Evolutionary conservation across 2,113 vertebrate species (phyloP).

Genomic region (Argyrosomus japonicus): DNA sequence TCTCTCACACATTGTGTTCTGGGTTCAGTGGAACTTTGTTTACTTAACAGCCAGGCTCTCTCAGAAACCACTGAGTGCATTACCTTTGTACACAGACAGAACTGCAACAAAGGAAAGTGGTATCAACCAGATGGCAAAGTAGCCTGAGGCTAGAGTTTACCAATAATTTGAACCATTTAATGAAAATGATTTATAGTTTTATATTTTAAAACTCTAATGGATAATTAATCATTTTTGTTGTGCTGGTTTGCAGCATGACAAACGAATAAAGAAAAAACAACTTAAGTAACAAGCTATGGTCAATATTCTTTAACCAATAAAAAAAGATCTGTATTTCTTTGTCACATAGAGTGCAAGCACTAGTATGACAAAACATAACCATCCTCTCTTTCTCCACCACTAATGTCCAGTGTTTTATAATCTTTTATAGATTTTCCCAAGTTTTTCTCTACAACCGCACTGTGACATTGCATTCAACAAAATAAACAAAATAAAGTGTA

Average conservation of each 20-base stretch:
- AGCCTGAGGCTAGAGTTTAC: not conserved
- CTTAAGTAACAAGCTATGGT: not conserved
- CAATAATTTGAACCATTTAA: not conserved
- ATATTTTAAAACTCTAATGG: not conserved
- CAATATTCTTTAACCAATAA: too few species aligned
- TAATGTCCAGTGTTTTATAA: too few species aligned
- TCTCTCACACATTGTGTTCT: slow-evolving; percentile 5
- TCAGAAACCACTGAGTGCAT: slow-evolving; percentile 32
- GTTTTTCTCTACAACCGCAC: not conserved
- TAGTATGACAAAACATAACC: too few species aligned
- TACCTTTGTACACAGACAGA: slow-evolving; percentile 32
- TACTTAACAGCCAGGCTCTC: slow-evolving; percentile 39
- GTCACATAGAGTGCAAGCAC: too few species aligned
- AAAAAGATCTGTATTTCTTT: too few species aligned
- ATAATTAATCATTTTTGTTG: not conserved
- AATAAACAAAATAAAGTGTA: too few species aligned
- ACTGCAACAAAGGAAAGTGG: slow-evolving; percentile 35
- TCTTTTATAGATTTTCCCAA: not conserved
- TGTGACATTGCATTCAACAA: not conserved
- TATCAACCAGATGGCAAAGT: slow-evolving; percentile 14
- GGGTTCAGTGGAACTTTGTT: slow-evolving; percentile 39
- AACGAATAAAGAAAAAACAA: not conserved
- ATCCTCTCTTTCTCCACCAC: too few species aligned
- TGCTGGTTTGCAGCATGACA: not conserved
- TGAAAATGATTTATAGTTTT: not conserved